Conservation (phyloP, 2,113 vertebrate species). For the Apaloderma vittatum region DNA sequence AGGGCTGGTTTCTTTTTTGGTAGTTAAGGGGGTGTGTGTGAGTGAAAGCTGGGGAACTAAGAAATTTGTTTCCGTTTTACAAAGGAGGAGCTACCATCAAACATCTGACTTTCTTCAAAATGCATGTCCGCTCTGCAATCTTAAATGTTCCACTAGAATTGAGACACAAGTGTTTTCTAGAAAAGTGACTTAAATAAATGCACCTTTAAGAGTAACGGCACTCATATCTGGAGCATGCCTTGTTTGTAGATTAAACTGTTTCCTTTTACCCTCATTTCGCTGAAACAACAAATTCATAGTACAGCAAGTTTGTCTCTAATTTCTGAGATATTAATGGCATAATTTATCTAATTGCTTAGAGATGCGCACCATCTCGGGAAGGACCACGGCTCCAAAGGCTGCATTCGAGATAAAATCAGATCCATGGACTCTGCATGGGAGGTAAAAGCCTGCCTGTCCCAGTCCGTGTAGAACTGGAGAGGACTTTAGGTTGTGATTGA, state of each 20-base stretch:
- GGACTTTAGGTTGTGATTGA: neutral
- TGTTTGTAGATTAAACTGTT: neutral
- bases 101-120: neutral
- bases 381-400: neutral
- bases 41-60: neutral
- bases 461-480: accelerated
- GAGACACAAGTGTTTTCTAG: neutral
- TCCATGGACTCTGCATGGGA: accelerated
- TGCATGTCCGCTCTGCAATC: neutral
- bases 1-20: neutral
- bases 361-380: neutral
- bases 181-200: neutral
- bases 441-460: neutral
- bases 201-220: neutral
- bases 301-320: neutral
- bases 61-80: neutral
- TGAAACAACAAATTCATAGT: neutral
- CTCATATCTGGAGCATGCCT: neutral
- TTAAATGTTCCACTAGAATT: neutral
- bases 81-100: neutral
- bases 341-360: neutral
- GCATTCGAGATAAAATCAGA: neutral
- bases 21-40: neutral
- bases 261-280: neutral
- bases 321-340: neutral